Conservation (phyloP, 1,140 invertebrate genomes). For the Pogonus chalceus region DNA sequence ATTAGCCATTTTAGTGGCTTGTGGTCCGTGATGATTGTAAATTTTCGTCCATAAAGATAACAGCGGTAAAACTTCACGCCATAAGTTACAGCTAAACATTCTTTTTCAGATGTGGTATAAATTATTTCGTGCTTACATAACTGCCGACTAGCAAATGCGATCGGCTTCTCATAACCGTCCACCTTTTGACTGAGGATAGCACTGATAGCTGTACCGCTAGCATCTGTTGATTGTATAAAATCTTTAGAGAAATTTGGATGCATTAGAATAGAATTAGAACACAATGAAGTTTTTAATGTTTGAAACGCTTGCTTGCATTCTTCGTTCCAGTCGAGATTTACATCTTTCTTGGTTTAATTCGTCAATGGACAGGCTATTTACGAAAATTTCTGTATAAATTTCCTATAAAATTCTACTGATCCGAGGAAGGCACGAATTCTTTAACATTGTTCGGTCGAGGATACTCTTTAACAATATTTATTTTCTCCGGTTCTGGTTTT, state of each 20-base stretch:
- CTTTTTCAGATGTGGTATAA: too few species aligned
- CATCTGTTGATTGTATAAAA: background rate
- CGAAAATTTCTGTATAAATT: background rate
- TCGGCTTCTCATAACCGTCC: background rate
- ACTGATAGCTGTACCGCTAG: background rate
- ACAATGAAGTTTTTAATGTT: background rate
- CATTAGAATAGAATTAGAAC: background rate
- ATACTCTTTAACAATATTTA: too few species aligned
- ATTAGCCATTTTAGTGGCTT: constrained; percentile 39
- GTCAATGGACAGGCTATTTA: background rate
- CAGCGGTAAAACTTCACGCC: too few species aligned
- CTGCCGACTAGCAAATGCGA: too few species aligned
- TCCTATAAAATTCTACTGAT: too few species aligned
- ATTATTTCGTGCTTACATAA: too few species aligned
- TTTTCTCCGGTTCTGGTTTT: too few species aligned
- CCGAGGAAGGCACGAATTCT: too few species aligned
- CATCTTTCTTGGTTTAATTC: background rate
- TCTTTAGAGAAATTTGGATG: background rate
- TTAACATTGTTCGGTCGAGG: background rate
- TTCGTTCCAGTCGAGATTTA: background rate
- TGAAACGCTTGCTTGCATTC: background rate
- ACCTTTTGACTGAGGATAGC: background rate
- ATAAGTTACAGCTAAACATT: too few species aligned
- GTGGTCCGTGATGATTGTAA: too few species aligned
- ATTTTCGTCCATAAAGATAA: too few species aligned